Conservation (phyloP, 2,888 invertebrate species). For the Maniola hyperantus region DNA sequence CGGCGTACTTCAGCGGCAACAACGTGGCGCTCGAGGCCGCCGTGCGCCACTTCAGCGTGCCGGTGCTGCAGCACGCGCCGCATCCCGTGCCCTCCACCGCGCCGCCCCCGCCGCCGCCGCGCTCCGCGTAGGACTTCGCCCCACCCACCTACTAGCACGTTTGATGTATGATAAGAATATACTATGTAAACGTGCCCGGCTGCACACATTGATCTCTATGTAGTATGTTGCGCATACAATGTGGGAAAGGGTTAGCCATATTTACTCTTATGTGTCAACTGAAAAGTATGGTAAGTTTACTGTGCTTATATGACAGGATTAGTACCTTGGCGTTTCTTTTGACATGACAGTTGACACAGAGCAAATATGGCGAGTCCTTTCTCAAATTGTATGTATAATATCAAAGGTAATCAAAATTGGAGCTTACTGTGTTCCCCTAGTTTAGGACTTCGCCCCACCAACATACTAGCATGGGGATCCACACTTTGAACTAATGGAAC, state of each 20-base stretch:
- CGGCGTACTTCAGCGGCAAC: constrained; percentile 98
- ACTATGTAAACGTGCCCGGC: background rate
- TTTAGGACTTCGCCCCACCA: background rate
- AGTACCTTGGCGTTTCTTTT: too few relatives aligned
- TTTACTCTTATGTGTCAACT: too few relatives aligned
- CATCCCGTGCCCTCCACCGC: constrained; percentile 23
- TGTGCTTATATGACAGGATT: too few relatives aligned
- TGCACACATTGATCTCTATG: background rate
- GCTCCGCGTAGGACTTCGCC: constrained; percentile 29
- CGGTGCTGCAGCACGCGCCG: constrained; percentile 50
- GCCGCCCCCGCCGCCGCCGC: constrained; percentile 30
- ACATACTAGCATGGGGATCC: too few relatives aligned
- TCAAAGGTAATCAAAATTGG: background rate
- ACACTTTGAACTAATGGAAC: background rate
- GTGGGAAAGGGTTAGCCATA: too few relatives aligned
- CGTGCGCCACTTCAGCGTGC: constrained; percentile 97
- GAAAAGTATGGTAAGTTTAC: too few relatives aligned
- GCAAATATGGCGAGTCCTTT: too few relatives aligned
- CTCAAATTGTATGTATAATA: too few relatives aligned
- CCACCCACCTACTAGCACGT: background rate
- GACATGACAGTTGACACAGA: too few relatives aligned
- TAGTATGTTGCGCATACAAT: background rate
- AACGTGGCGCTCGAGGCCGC: constrained; percentile 96
- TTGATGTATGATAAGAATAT: background rate
- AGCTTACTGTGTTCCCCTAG: background rate